Evolutionary conservation across 1,140 invertebrate genomes (phyloP).

Genomic region (Hypsibius dujardini): DNA sequence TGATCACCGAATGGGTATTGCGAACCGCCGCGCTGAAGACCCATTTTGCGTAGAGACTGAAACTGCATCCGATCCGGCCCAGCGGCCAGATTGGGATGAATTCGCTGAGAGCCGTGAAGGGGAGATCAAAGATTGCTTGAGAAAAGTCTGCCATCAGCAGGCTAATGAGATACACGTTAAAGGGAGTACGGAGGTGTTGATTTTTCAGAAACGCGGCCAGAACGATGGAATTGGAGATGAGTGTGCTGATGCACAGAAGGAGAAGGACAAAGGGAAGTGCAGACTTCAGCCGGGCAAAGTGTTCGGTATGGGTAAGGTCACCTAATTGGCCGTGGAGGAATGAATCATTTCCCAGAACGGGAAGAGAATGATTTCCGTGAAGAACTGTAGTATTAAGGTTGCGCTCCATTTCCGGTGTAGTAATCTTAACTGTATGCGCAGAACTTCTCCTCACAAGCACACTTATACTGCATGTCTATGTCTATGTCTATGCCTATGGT

Average conservation of each 20-base stretch:
- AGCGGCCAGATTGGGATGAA: slow-evolving; percentile 2
- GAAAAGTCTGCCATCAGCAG: not conserved
- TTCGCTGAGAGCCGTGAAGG: not conserved
- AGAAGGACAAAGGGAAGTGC: not conserved
- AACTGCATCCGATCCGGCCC: not conserved
- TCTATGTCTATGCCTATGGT: no score
- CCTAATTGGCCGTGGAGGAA: no score
- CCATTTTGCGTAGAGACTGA: slow-evolving; percentile 8
- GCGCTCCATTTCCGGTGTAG: no score
- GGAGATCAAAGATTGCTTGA: not conserved
- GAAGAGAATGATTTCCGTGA: no score
- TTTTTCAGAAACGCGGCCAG: not conserved
- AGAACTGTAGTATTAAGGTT: no score
- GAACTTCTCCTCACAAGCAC: no score
- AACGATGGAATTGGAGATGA: not conserved
- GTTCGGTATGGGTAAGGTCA: no score
- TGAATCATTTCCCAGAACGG: no score
- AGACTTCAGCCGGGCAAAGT: no score
- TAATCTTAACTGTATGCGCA: no score
- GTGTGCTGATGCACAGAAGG: not conserved
- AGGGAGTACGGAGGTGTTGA: not conserved
- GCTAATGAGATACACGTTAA: not conserved
- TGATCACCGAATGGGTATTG: slow-evolving; percentile 11
- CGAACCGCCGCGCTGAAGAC: not conserved
- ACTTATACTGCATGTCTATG: no score